These are phyloP conservation scores for Notothenia coriiceps DNA, from an alignment of 2,113 vertebrate genomes.

Conservation along the genomic window DNA sequence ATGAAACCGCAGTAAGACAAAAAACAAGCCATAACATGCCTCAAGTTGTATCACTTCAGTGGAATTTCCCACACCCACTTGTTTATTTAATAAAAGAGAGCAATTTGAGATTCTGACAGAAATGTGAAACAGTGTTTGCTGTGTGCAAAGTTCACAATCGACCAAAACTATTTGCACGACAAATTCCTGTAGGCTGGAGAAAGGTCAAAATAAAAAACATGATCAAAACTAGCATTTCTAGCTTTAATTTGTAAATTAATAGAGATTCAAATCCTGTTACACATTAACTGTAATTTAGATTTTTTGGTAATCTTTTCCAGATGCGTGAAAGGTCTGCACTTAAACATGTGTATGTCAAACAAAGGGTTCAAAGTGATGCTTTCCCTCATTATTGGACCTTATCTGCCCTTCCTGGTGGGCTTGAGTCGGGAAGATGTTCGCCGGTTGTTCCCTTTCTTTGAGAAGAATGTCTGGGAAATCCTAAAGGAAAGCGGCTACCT, in stretches of 20 bases:
- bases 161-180: conserved; percentile 4
- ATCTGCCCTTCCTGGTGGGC: conserved; percentile 89
- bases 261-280: background rate
- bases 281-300: background rate
- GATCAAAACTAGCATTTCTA: background rate
- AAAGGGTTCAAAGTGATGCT: conserved; percentile 64
- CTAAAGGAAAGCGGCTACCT: conserved; percentile 88
- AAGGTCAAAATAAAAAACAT: background rate
- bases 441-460: conserved; percentile 85
- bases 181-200: conserved; percentile 30
- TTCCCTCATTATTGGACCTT: conserved; percentile 84
- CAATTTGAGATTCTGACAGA: conserved; percentile 30
- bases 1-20: conserved; percentile 90
- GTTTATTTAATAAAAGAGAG: conserved; percentile 10
- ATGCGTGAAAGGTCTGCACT: conserved; percentile 88
- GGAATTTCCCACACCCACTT: conserved; percentile 18
- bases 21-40: conserved; percentile 3
- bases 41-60: conserved; percentile 6
- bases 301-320: conserved; percentile 68
- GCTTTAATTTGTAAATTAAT: background rate
- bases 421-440: conserved; percentile 85
- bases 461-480: conserved; percentile 83
- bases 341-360: conserved; percentile 70
- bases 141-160: conserved; percentile 15
- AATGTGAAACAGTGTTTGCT: conserved; percentile 35